Evolutionary conservation across 2,888 invertebrate genomes (phyloP), one percentile per base, ranked within the genome.

Genomic region (Papilio demoleus): DNA sequence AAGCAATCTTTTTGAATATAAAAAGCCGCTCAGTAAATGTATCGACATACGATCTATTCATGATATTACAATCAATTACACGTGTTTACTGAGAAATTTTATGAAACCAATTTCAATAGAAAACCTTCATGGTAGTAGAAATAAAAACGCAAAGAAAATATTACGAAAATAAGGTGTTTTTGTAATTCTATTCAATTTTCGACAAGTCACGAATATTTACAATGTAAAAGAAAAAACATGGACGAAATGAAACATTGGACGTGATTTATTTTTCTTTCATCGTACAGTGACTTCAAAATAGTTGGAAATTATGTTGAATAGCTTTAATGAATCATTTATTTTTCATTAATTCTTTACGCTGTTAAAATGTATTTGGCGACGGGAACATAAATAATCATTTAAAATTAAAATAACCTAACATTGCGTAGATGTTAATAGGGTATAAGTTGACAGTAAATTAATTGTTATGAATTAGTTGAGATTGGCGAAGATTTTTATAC

Each of bases 391-490:
- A 76, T 80, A 76, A 77, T 70, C 63, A 31, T 62, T 65, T 65
- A 79, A 78, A 75, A 77, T 80, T 81, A 76, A 80, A 79, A 82
- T 81, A 72, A 72, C 70, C 71, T 70, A 74, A 75, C 81, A 75
- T 81, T 77, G 80, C 81, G 76, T 75, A 31, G 53, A 17, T 56
- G 53, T 53, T 27, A 74, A 74, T 74, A 71, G 68, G 72, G 64
- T 69, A 81, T 77, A 78, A 82, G 79, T 78, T 76, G 73, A 65
- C 75, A 75, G 75, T 82, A 78, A 75, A 81, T 79, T 74, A 75
- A 74, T 80, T 81, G 75, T 74, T 77, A 83, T 79, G 76, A 79
- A 80, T 84, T 70, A 63, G 58, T 59, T 59, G n/a, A 31, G 11
- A 31, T n/a, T 31, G 9, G 53, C 31, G 4, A 17, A 31, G n/a